Conservation (phyloP, 2,888 invertebrate genomes). For the Argynnis bischoffii region DNA sequence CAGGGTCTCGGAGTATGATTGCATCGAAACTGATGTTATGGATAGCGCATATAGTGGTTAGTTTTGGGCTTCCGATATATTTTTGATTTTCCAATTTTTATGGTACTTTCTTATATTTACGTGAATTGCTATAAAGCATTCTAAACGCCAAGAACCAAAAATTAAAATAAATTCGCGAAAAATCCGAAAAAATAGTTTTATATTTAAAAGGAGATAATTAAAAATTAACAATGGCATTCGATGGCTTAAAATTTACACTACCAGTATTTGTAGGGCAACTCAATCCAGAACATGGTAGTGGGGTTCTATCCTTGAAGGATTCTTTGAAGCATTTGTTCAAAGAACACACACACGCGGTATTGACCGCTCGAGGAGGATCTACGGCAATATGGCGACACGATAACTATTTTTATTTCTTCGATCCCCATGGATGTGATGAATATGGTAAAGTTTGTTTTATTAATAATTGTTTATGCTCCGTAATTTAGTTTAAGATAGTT, state of each 20-base stretch:
- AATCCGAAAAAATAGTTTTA: not conserved
- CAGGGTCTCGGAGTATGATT: conserved; percentile 65
- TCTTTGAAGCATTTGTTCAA: conserved; percentile 60
- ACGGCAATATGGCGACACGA: conserved; percentile 81
- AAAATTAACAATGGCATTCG: too few relatives aligned
- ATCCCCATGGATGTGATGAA: conserved; percentile 83
- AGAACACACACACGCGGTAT: conserved; percentile 69
- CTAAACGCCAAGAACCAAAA: too few relatives aligned
- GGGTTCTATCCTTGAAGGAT: conserved; percentile 56
- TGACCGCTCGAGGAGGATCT: conserved; percentile 81
- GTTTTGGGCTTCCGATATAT: conserved; percentile 23
- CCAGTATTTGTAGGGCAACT: conserved; percentile 54
- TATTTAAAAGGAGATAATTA: too few relatives aligned
- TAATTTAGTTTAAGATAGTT: too few relatives aligned
- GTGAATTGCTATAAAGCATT: not conserved
- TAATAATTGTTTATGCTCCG: too few relatives aligned
- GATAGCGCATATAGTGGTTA: conserved; percentile 66
- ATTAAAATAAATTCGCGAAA: not conserved
- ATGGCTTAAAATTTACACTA: too few relatives aligned
- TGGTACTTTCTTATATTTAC: too few relatives aligned
- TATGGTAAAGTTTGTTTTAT: conserved; percentile 60
- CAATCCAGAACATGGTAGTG: conserved; percentile 53
- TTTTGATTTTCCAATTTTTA: not conserved
- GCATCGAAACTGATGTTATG: conserved; percentile 70
- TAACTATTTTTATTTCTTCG: conserved; percentile 78